These are phyloP conservation scores for Sinotaia quadrata DNA, from an alignment of 2,888 invertebrate genomes.

Conservation along the genomic window DNA sequence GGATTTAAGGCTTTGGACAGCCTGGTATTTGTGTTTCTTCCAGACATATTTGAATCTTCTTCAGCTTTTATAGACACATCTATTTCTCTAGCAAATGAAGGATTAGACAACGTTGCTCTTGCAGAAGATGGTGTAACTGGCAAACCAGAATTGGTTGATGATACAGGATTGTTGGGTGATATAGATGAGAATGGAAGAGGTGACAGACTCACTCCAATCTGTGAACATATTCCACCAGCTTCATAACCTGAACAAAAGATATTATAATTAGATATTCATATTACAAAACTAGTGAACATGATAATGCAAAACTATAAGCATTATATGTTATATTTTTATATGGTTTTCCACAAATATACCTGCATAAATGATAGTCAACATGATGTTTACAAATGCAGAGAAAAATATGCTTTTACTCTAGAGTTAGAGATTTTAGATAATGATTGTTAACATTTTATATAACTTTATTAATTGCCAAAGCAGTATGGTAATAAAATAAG, in stretches of 20 bases:
- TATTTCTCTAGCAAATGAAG: neutral
- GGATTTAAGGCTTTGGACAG: slow-evolving; percentile 22
- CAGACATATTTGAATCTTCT: slow-evolving; percentile 8
- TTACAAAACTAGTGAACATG: no score
- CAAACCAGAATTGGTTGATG: slow-evolving; percentile 18
- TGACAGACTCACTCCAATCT: slow-evolving; percentile 19
- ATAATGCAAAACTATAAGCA: no score
- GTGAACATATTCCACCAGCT: slow-evolving; percentile 11
- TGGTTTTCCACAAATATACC: no score
- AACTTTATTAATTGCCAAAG: no score
- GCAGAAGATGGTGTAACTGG: neutral
- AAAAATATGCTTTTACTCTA: no score
- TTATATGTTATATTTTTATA: no score
- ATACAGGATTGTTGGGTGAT: slow-evolving; percentile 7
- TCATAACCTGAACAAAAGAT: slow-evolving; percentile 5
- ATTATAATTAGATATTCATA: neutral
- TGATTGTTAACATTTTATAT: no score
- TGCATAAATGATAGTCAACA: no score
- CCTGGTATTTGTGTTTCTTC: neutral
- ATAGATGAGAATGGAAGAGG: slow-evolving; percentile 1
- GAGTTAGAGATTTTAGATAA: no score
- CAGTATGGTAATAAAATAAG: no score
- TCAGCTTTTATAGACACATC: neutral
- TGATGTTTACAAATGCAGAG: no score
- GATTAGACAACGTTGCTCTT: neutral